Evolutionary conservation across 2,797 vertebrate species (phyloP).

Genomic region (Pterois miles): DNA sequence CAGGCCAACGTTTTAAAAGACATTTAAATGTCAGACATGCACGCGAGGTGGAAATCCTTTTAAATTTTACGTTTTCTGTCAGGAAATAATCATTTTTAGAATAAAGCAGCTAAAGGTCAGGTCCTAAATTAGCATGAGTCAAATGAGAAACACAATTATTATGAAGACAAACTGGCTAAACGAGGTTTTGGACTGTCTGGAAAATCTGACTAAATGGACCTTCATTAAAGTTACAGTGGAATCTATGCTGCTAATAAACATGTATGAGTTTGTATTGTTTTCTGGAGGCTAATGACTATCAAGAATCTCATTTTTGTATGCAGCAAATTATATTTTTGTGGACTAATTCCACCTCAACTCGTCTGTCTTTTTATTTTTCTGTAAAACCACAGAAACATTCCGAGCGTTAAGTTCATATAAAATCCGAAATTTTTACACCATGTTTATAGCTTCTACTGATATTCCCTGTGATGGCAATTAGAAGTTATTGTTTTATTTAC

Average conservation of each 20-base stretch:
- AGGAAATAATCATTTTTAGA: neutral
- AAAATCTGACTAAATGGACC: neutral
- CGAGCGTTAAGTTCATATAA: neutral
- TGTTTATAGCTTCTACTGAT: neutral
- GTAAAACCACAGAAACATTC: neutral
- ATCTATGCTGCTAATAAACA: neutral
- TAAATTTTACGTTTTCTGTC: neutral
- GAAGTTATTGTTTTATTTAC: constrained; percentile 35
- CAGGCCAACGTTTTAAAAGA: neutral
- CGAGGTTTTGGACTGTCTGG: neutral
- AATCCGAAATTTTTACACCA: neutral
- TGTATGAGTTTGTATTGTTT: neutral
- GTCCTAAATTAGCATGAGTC: neutral
- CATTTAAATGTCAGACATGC: neutral
- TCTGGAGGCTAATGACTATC: no score
- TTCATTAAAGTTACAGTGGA: neutral
- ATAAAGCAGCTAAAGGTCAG: neutral
- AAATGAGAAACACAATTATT: neutral
- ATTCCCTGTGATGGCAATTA: neutral
- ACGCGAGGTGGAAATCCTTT: neutral
- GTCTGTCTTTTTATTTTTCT: neutral
- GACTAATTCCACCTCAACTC: neutral
- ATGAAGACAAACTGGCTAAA: neutral
- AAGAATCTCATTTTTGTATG: neutral
- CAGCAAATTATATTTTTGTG: neutral